Evolutionary conservation across 2,888 invertebrate genomes (phyloP), one percentile per base, ranked within the genome.

Genomic region (Phlogophora meticulosa): DNA sequence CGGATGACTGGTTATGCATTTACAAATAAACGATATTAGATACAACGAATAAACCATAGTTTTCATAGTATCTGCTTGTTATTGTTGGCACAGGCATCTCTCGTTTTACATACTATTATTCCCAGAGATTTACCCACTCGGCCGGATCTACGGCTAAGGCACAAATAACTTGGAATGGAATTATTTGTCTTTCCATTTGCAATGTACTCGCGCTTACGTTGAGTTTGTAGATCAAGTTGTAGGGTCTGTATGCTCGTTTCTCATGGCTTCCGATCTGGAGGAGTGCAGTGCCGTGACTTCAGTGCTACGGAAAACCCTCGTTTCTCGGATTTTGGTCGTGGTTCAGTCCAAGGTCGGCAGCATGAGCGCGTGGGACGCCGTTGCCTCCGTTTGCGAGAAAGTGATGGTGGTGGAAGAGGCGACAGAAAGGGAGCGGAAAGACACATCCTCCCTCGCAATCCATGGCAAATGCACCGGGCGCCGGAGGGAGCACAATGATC

Each of bases 111-210:
- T 86, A 87, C 83, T 83, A 85, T 83, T 81, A 80, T 81, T 81
- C 71, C 46, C 42, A 20, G 52, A 72, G 64, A 68, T 57, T 66
- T 68, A 72, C 65, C 68, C 61, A 63, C 63, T 76, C 69, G 46
- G 66, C 67, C 76, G 68, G 76, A 81, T 81, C 73, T 73, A 70
- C 70, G 76, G 70, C 68, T 68, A 59, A 68, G 58, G 79, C 76
- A 84, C 82, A 86, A 88, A 88, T 86, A 87, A 81, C 80, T 78
- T 64, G 59, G 75, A 81, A 81, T 79, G 78, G 82, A 81, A 87
- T 88, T 88, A 88, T 89, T 88, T 88, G 87, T 89, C 80, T 84
- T 85, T 76, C 83, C 76, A 82, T 85, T 83, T 79, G 80, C 79
- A 81, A 82, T 82, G 65, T 78, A 83, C 77, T 84, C 67, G 72